These are phyloP conservation scores for Calonectris borealis DNA, from an alignment of 2,113 vertebrate species.

Conservation along the genomic window DNA sequence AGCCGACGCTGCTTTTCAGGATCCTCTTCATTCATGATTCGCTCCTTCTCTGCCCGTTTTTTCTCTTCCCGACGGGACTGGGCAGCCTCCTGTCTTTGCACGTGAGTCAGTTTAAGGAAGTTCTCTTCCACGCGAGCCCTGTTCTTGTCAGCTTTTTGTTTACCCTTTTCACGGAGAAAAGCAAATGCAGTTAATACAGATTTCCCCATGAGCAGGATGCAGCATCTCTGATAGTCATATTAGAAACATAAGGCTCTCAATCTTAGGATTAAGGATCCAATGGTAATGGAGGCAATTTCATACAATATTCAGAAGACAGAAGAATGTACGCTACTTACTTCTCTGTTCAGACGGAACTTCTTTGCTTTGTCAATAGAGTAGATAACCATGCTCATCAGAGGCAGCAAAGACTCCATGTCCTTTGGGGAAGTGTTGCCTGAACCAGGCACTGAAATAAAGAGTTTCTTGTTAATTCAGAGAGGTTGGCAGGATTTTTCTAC, in stretches of 20 bases:
- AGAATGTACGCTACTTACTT: constrained; percentile 73
- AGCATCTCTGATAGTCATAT: not conserved
- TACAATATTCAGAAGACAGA: not conserved
- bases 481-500: not conserved
- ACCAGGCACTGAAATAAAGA: constrained; percentile 87
- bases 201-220: not conserved
- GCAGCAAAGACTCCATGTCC: constrained; percentile 96
- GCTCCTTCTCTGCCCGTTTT: constrained; percentile 95
- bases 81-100: constrained; percentile 95
- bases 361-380: constrained; percentile 97
- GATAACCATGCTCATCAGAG: constrained; percentile 99
- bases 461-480: not conserved
- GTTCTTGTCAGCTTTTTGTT: constrained; percentile 95
- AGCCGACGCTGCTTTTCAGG: constrained; percentile 95
- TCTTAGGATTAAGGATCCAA: not conserved
- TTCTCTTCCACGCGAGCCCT: constrained; percentile 96
- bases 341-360: constrained; percentile 97
- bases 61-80: constrained; percentile 96
- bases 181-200: not conserved
- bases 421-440: constrained; percentile 98
- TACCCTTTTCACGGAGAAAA: constrained; percentile 79
- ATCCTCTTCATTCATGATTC: constrained; percentile 98
- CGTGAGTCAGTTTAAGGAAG: constrained; percentile 95
- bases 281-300: not conserved
- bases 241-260: not conserved